Base-by-base conservation (phyloP, 2,888 invertebrate genomes). In the Mythimna albipuncta region DNA sequence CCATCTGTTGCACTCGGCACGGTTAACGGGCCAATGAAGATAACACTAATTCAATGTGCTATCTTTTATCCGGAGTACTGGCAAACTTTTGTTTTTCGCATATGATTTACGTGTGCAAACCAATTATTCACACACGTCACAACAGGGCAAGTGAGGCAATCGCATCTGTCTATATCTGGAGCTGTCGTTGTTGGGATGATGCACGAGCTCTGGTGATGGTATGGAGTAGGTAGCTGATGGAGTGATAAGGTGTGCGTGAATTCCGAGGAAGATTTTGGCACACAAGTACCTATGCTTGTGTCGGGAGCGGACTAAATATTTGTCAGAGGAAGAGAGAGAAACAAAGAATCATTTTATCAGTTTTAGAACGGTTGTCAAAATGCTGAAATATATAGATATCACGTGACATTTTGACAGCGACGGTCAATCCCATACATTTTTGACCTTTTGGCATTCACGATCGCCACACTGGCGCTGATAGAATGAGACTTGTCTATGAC, bases 161-260 rank as follows among this genome's bases (percentile, higher is more conserved):
- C 85, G 86, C 87, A 85, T 84, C 77, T 72, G 77, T 89, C 89
- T 93, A 93, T 91, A 92, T 90, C 89, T 90, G 90, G 86, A 83
- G 77, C 79, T 90, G 91, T 90, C 90, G 90, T 91, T 91, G 90
- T 90, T 89, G 79, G 86, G 70, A 89, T 92, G 93, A 93, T 92
- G 89, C 87, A 91, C 85, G 88, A 82, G 82, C 80, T 76, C 65
- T 70, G 57, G n/a, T 65, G 71, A 59, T 65, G 68, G 52, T 55
- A 35, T 13, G 67, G 77, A 67, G 59, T 66, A n/a, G 3, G 9
- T 47, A 79, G n/a, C 1, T n/a, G 50, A 72, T 79, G 47, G 66
- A 79, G 41, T 57, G 35, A 26, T 38, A 32, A 65, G 4, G 7
- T 32, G 5, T 1, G 10, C 2, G 21, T 5, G 6, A 70, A 26